phyloP scores from a whole-genome alignment of 2,113 vertebrate genomes.

The Cercocebus atys region DNA sequence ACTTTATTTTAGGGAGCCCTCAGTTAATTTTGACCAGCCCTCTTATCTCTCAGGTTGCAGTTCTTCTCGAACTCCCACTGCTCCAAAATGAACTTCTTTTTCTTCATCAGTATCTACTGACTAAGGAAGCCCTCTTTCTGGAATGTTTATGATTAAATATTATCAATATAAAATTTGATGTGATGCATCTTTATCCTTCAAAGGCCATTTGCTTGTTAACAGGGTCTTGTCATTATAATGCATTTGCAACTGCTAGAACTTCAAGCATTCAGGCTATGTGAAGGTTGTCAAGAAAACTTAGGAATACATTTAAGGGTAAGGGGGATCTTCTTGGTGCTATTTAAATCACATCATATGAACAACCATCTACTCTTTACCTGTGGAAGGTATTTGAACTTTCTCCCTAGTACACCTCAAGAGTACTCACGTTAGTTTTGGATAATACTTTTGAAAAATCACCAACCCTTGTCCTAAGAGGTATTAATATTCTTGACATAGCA shows the following conservation, averaged over 20 bases:
- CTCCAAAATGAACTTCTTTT: not conserved
- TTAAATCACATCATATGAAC: not conserved
- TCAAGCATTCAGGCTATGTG: not conserved
- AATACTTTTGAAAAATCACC: not conserved
- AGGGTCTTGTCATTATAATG: not conserved
- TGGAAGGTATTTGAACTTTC: not conserved
- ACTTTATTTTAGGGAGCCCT: not conserved
- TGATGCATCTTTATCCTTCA: not conserved
- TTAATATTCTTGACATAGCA: not conserved
- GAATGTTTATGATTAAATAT: not conserved
- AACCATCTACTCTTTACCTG: not conserved
- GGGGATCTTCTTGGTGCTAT: not conserved
- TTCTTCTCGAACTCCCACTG: not conserved
- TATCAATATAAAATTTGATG: not conserved
- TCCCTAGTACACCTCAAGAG: not conserved
- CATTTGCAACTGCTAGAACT: not conserved
- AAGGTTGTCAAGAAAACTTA: not conserved
- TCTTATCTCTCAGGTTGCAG: not conserved
- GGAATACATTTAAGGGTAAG: not conserved
- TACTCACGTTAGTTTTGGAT: not conserved
- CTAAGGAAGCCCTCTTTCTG: not conserved
- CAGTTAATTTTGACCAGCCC: not conserved
- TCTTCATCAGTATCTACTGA: not conserved
- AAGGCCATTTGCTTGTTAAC: not conserved
- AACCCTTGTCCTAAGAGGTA: not conserved